Percentiles rank a stretch among this genome's conserved stretches.
These are phyloP conservation scores for Bilobella aurantiaca DNA, from an alignment of 1,140 invertebrate genomes.

Conservation along the genomic window DNA sequence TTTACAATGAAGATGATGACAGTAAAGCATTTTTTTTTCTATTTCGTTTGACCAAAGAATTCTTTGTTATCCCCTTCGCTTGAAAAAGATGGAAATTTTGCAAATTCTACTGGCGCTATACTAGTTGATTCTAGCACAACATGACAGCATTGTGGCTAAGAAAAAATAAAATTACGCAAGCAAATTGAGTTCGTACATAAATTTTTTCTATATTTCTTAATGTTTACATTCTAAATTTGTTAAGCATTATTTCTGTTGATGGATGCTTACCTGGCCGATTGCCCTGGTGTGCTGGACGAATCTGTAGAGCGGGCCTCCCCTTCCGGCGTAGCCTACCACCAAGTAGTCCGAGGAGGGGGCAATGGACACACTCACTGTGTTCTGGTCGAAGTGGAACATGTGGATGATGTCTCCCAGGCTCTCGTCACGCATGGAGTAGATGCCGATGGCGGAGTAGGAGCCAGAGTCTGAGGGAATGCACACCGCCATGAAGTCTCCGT, in stretches of 20 bases:
- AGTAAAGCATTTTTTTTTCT: no score
- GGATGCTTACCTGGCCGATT: conserved; percentile 26
- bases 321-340: conserved; percentile 33
- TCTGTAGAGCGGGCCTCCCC: conserved; percentile 31
- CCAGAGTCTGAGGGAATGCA: conserved; percentile 31
- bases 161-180: no score
- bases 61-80: no score
- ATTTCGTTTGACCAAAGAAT: no score
- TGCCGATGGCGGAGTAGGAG: conserved; percentile 29
- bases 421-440: conserved; percentile 32
- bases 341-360: conserved; percentile 32
- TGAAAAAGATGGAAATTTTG: conserved; percentile 1
- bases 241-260: no score
- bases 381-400: conserved; percentile 32
- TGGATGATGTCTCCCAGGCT: conserved; percentile 28
- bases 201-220: no score
- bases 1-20: no score
- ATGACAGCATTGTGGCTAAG: no score
- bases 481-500: conserved; percentile 32
- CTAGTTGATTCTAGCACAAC: no score
- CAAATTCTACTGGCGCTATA: background rate
- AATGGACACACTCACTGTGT: conserved; percentile 22
- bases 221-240: no score
- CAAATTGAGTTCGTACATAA: no score
- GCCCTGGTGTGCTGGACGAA: conserved; percentile 32